Evolutionary conservation across 2,113 vertebrate species (phyloP), one percentile per base, ranked within the genome.

Genomic region (Meriones unguiculatus): DNA sequence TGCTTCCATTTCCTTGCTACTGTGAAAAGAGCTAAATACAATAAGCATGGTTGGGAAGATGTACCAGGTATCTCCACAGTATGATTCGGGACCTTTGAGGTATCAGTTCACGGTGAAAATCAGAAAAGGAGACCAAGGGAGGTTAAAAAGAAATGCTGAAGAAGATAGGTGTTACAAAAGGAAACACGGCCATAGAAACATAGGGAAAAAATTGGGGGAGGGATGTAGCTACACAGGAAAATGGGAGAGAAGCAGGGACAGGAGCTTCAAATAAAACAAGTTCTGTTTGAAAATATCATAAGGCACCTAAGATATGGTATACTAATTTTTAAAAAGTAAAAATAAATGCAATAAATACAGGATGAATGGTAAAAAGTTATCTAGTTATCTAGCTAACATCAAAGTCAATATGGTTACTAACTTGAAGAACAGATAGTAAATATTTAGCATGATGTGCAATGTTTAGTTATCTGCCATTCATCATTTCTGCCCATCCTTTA

Each of bases 371-470:
- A n/a, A 64, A 65, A 75, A 38, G 5, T 70, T 87, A 35, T 46
- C 46, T 46, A 46, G 46, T 46, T 46, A 57, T 8, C 10, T 80
- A 57, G 22, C 9, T 72, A n/a, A 52, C 65, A 78, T 30, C 7
- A 91, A 96, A 89, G 12, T 30, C 7, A 91, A 30, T 52, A 28
- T 41, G 46, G 54, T n/a, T 67, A 59, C 5, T 70, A 77, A 69
- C 62, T 46, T 72, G 30, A 91, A 82, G 41, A 85, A 96, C 87
- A 52, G 46, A 69, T 70, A 50, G 10, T 70, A 93, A 59, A 85
- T 64, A 95, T 73, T 89, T 69, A 77, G 15, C 2, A 14, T 50
- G 15, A 28, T 54, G 4, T 67, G 9, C 69, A 88, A 28, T 69
- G n/a, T 11, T 90, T 89, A 10, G 4, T n/a, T 50, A 67, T 80